Conservation (phyloP, 2,797 vertebrate species). For the Anolis apletophallus region DNA sequence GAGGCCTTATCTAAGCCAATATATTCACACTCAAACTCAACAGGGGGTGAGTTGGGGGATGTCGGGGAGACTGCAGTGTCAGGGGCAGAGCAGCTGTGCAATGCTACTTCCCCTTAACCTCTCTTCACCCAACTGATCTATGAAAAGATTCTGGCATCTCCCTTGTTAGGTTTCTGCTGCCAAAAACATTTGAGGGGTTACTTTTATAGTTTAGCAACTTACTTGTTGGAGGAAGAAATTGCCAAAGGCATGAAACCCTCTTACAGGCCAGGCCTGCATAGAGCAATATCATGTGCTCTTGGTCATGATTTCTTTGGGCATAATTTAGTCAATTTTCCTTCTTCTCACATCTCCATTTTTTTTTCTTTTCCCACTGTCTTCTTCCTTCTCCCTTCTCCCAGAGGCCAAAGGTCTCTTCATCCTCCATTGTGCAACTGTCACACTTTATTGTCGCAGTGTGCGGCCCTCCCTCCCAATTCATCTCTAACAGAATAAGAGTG, state of each 20-base stretch:
- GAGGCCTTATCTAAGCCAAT: neutral
- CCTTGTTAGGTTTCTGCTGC: too few species aligned
- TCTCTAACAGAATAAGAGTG: neutral
- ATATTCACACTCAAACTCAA: too few species aligned
- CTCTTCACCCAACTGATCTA: neutral
- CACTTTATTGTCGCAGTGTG: neutral
- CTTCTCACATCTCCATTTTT: neutral
- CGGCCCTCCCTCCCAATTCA: conserved; percentile 5
- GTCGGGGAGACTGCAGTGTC: neutral
- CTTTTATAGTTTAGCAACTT: neutral
- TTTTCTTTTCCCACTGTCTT: neutral
- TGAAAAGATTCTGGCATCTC: neutral
- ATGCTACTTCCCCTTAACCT: neutral
- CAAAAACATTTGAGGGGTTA: neutral
- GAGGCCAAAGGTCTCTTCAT: conserved; percentile 17
- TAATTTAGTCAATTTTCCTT: neutral
- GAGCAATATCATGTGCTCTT: neutral
- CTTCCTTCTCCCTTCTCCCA: neutral
- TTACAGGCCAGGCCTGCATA: neutral
- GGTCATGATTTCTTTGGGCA: too few species aligned
- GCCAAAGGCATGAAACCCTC: neutral
- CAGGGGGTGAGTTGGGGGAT: too few species aligned
- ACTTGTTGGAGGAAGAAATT: neutral
- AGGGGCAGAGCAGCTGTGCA: neutral
- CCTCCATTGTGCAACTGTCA: conserved; percentile 17